Percentiles rank a stretch among this genome's conserved stretches.
Conservation (phyloP, 1,140 invertebrate species). For the Drosophila funebris region DNA sequence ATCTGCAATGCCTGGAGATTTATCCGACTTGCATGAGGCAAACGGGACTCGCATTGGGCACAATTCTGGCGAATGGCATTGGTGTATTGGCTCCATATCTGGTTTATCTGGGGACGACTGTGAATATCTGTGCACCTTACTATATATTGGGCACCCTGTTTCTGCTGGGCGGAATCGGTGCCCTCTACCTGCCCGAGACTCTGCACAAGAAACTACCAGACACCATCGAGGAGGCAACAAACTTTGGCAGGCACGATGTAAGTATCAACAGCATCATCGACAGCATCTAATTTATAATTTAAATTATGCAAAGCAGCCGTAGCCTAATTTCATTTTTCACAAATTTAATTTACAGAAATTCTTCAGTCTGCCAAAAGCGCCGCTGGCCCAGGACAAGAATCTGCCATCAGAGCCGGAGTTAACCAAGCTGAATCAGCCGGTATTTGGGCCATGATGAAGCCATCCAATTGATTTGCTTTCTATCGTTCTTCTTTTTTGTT, state of each 20-base stretch:
- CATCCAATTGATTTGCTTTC: constrained; percentile 43
- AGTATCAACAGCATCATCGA: constrained; percentile 33
- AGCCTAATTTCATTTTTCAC: constrained; percentile 78
- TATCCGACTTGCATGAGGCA: constrained; percentile 89
- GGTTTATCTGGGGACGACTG: constrained; percentile 86
- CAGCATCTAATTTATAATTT: constrained; percentile 78
- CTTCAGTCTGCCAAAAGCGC: constrained; percentile 81
- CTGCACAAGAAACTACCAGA: constrained; percentile 88
- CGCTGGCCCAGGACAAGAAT: constrained; percentile 48
- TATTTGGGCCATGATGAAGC: constrained; percentile 53
- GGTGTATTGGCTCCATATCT: constrained; percentile 89
- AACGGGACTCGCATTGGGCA: constrained; percentile 87
- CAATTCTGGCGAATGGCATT: constrained; percentile 85
- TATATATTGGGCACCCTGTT: constrained; percentile 85
- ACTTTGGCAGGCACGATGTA: constrained; percentile 87
- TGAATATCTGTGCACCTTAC: constrained; percentile 85
- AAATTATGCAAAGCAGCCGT: constrained; percentile 81
- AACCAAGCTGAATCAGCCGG: constrained; percentile 65
- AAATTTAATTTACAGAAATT: constrained; percentile 83
- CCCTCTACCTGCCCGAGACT: constrained; percentile 89
- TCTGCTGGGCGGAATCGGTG: constrained; percentile 85
- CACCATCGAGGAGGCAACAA: constrained; percentile 88
- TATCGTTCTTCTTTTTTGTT: not conserved
- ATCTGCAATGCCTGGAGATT: constrained; percentile 87
- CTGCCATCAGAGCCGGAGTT: constrained; percentile 59